phyloP scores from a whole-genome alignment of 2,113 vertebrate genomes.

The Scopus umbretta region DNA sequence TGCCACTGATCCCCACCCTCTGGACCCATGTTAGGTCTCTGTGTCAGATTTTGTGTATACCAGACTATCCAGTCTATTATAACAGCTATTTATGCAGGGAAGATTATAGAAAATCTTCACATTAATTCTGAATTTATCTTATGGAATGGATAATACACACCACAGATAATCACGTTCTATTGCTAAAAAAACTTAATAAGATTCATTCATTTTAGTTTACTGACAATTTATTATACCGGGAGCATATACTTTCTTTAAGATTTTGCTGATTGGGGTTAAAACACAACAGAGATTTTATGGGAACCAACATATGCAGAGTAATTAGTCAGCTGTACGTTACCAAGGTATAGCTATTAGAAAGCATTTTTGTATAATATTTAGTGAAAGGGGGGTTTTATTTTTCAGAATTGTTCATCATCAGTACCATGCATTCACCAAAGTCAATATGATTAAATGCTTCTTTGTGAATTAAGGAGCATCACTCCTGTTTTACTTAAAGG shows the following conservation, averaged over 20 bases:
- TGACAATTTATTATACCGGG: not conserved
- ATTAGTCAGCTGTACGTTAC: not conserved
- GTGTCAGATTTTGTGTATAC: not conserved
- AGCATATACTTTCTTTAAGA: not conserved
- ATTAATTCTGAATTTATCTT: not conserved
- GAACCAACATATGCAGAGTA: not conserved
- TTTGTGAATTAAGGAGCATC: not conserved
- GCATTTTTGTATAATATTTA: not conserved
- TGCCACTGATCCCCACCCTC: not conserved
- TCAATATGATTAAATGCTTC: rapidly evolving
- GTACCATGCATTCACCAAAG: not conserved
- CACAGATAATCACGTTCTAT: not conserved
- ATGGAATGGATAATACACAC: not conserved
- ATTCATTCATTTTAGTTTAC: not conserved
- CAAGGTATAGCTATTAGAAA: not conserved
- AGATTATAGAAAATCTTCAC: not conserved
- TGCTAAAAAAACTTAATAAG: not conserved
- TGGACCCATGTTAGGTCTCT: not conserved
- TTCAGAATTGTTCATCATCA: not conserved
- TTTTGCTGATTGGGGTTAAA: too few relatives aligned
- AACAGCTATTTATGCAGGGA: not conserved
- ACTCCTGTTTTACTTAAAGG: not conserved
- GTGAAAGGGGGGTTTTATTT: not conserved
- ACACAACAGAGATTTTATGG: not conserved
- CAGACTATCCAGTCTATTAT: not conserved